A percentile compares a stretch with the other conserved stretches of the same genome.
phyloP scores from a whole-genome alignment of 1,140 invertebrate genomes.

The Platyscapa corneri region DNA sequence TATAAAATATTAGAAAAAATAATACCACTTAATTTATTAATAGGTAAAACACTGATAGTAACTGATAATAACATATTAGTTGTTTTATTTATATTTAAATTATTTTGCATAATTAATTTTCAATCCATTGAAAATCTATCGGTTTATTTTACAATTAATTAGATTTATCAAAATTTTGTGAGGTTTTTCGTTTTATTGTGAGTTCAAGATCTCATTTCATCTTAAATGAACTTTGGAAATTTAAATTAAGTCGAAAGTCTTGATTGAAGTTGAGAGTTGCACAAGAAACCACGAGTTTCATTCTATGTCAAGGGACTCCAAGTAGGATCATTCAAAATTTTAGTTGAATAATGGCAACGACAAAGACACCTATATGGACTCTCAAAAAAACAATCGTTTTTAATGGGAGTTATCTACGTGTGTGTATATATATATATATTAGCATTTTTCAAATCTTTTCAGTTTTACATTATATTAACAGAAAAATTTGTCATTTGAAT shows the following conservation, averaged over 20 bases:
- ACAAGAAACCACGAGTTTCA: not conserved
- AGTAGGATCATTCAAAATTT: not conserved
- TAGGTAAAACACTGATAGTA: no score
- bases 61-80: no score
- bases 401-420: not conserved
- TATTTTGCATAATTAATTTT: not conserved
- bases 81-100: no score
- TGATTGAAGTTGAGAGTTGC: not conserved
- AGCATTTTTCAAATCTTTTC: no score
- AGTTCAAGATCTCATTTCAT: not conserved
- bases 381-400: no score
- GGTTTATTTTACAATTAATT: not conserved
- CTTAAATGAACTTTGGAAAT: slow-evolving; percentile 1
- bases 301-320: not conserved
- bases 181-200: not conserved
- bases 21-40: no score
- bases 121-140: not conserved
- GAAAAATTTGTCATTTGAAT: no score
- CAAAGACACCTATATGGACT: no score
- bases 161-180: slow-evolving; percentile 3
- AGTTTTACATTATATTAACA: no score
- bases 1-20: no score
- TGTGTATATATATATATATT: not conserved
- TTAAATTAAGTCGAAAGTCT: slow-evolving; percentile 24
- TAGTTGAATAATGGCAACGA: not conserved